Percentiles rank a stretch among this genome's conserved stretches.
Conservation (phyloP, 1,140 invertebrate genomes). For the Sminthurinus signatus region DNA sequence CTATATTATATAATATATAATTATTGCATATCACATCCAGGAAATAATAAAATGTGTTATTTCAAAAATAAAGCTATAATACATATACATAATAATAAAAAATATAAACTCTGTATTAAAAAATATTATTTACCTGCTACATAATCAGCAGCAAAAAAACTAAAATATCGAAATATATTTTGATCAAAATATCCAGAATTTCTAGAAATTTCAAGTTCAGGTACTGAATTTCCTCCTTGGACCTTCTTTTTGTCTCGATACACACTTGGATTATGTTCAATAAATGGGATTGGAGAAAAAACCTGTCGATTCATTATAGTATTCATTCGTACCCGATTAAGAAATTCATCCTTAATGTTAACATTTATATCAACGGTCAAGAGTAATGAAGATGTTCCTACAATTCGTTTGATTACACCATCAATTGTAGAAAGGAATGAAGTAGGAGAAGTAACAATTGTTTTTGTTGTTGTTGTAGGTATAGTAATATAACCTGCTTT, state of each 20-base stretch:
- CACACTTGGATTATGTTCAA: conserved; percentile 62
- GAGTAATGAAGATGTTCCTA: conserved; percentile 13
- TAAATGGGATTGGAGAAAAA: conserved; percentile 74
- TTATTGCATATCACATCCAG: neutral
- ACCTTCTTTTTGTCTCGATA: conserved; percentile 47
- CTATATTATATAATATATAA: neutral
- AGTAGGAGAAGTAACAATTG: neutral
- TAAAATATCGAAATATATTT: conserved; percentile 61
- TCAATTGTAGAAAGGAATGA: conserved; percentile 14
- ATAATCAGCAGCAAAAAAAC: conserved; percentile 79
- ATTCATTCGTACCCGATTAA: conserved; percentile 68
- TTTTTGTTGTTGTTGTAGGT: neutral
- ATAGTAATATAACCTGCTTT: conserved; percentile 1
- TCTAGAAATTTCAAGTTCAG: conserved; percentile 63
- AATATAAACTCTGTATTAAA: neutral
- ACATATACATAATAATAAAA: neutral
- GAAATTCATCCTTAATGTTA: conserved; percentile 27
- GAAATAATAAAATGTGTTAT: neutral
- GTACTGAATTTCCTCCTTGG: conserved; percentile 42
- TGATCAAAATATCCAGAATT: conserved; percentile 73
- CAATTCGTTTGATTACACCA: conserved; percentile 4
- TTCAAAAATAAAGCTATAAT: neutral
- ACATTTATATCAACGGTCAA: conserved; percentile 5
- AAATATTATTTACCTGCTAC: conserved; percentile 53
- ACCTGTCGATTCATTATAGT: conserved; percentile 72